phyloP scores from a whole-genome alignment of 2,888 invertebrate genomes.

The Idaea aversata region DNA sequence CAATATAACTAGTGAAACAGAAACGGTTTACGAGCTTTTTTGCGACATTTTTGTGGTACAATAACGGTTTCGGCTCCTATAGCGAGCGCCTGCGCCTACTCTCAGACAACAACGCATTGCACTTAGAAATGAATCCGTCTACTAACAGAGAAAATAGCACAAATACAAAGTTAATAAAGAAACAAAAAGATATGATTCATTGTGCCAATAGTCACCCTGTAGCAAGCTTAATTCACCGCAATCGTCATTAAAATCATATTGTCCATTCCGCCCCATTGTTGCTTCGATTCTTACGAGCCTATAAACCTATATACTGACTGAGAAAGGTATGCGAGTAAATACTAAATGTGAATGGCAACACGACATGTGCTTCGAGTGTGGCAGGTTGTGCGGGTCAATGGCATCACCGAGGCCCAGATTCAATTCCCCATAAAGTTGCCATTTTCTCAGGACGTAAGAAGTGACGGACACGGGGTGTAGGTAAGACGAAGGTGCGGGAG shows the following conservation, averaged over 20 bases:
- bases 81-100: conserved; percentile 31
- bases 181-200: neutral
- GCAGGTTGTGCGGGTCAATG: conserved; percentile 68
- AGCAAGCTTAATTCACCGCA: conserved; percentile 38
- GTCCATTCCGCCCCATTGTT: conserved; percentile 48
- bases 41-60: conserved; percentile 66
- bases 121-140: conserved; percentile 22
- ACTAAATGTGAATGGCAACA: conserved; percentile 67
- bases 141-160: conserved; percentile 11
- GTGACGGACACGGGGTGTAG: conserved; percentile 25
- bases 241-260: conserved; percentile 44
- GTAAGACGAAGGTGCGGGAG: conserved; percentile 21
- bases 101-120: conserved; percentile 35
- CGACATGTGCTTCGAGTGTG: conserved; percentile 55
- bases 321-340: conserved; percentile 54
- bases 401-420: conserved; percentile 73
- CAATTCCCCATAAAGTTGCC: conserved; percentile 75
- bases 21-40: conserved; percentile 69
- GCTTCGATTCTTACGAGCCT: conserved; percentile 52
- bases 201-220: neutral
- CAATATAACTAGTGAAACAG: conserved; percentile 71
- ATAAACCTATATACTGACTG: conserved; percentile 54
- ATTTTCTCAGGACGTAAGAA: conserved; percentile 72
- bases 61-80: conserved; percentile 65
- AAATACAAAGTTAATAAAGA: neutral